phyloP scores from a whole-genome alignment of 92 coral and sea anemone species.

The Diadumene lineata region DNA sequence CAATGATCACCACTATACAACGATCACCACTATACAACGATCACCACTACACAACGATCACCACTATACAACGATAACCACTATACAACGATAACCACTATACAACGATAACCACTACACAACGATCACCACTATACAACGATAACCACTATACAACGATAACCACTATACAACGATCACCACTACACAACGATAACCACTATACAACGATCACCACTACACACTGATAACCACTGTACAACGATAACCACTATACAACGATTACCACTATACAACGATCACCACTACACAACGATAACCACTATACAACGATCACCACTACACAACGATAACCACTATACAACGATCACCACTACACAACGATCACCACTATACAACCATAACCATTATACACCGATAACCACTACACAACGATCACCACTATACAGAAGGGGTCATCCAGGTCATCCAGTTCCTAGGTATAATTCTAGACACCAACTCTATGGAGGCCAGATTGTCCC shows the following conservation, averaged over 20 bases:
- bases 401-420: neutral
- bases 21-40: neutral
- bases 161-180: neutral
- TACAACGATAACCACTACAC: neutral
- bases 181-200: neutral
- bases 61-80: neutral
- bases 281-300: neutral
- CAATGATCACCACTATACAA: neutral
- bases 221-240: neutral
- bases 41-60: neutral
- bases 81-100: too few relatives aligned
- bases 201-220: neutral
- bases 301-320: neutral
- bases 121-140: neutral
- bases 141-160: neutral
- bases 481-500: slow-evolving; percentile 55
- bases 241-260: too few relatives aligned
- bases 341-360: neutral
- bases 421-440: slow-evolving; percentile 49
- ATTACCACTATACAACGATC: neutral
- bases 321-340: neutral
- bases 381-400: neutral
- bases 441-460: slow-evolving; percentile 45
- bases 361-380: neutral
- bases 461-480: slow-evolving; percentile 34